Evolutionary conservation across 2,888 invertebrate genomes (phyloP), one percentile per base, ranked within the genome.

Genomic region (Hypselothyrea guttata): DNA sequence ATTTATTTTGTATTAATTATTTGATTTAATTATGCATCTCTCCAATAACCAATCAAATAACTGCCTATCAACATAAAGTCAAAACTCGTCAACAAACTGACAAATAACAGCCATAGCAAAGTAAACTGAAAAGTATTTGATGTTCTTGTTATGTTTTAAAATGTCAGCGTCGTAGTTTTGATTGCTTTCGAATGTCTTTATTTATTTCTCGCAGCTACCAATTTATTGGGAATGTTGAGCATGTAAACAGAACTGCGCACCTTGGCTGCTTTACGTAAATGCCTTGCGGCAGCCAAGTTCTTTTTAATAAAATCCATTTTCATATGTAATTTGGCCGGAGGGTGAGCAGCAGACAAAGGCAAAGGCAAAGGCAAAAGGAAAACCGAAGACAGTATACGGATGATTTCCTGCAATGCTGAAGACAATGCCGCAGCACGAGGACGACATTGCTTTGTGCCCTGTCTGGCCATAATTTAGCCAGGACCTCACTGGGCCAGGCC

Each of bases 231-330:
- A 49, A 71, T 71, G 55, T 60, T 40, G 22, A 27, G 46, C n/a
- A 41, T 42, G 57, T 71, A 62, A 71, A 52, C 71, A 58, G 11
- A 35, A 42, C 35, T 33, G 16, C 33, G 44, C 45, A 48, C 35
- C 65, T 53, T 37, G 57, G 13, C 33, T 46, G 38, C 40, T 46
- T 54, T 51, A 1, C 11, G 11, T 31, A 15, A 28, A 28, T 51
- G 65, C 57, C 71, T 66, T 72, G 67, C 65, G 51, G 73, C 55
- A 63, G 61, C 49, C 61, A 68, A 72, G 54, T 76, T 65, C 48
- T 71, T 69, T 75, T 84, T 65, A 75, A 83, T 79, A 76, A 84
- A 82, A 84, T 71, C 82, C 84, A 86, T 82, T 86, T 86, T 84
- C 84, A 81, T 86, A 81, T 81, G 86, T 86, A 85, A 79, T 76